A percentile compares a stretch with the other conserved stretches of the same genome.
phyloP scores from a whole-genome alignment of 2,113 vertebrate species.

The Probosciger aterrimus region DNA sequence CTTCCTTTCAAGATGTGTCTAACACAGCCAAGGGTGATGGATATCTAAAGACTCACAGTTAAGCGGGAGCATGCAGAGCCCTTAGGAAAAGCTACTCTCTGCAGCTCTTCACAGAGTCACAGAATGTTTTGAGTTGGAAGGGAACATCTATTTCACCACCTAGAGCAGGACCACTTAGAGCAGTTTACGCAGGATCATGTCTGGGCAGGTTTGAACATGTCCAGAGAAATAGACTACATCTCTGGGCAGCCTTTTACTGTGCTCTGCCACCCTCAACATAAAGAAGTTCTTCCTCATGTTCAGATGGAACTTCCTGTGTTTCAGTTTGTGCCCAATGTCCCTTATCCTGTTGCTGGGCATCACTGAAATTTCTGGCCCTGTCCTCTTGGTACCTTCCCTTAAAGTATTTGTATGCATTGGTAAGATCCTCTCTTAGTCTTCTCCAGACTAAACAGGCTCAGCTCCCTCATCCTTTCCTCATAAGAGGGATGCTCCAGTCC shows the following conservation, averaged over 20 bases:
- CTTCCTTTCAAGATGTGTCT: background rate
- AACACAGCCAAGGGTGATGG: background rate
- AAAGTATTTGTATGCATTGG: background rate
- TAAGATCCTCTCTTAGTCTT: background rate
- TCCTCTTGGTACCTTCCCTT: background rate
- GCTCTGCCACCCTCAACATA: background rate
- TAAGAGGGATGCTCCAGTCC: background rate
- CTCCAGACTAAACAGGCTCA: background rate
- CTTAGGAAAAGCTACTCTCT: background rate
- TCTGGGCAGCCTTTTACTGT: background rate
- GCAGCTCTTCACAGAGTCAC: background rate
- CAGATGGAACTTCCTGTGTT: background rate
- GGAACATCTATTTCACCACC: background rate
- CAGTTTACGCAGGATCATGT: background rate
- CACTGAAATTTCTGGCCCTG: background rate
- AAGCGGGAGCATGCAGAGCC: accelerated
- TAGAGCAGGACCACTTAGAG: background rate
- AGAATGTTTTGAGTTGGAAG: background rate
- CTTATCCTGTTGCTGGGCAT: background rate
- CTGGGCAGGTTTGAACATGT: background rate
- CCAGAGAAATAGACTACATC: background rate
- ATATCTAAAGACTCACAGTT: background rate
- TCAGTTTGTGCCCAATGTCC: background rate
- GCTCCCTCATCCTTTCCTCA: background rate
- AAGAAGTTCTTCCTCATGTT: background rate